phyloP scores from a whole-genome alignment of 2,888 invertebrate genomes.

The Ptilodon capucinus region DNA sequence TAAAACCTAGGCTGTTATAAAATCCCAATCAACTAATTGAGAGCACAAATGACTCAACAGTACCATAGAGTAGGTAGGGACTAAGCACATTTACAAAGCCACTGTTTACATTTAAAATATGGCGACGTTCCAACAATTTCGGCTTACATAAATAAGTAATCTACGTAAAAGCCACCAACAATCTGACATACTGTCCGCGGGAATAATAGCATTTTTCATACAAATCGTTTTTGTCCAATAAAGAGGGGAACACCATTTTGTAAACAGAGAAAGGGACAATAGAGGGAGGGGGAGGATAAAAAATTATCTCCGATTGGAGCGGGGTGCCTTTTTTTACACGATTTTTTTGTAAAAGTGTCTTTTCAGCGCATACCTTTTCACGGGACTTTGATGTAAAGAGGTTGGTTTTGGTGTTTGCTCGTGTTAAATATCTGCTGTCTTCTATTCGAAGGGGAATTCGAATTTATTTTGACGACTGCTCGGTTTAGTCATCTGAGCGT shows the following conservation, averaged over 20 bases:
- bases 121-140: background rate
- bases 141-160: slow-evolving; percentile 45
- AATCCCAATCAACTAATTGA: background rate
- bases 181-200: slow-evolving; percentile 63
- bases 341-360: slow-evolving; percentile 5
- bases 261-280: slow-evolving; percentile 30
- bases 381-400: background rate
- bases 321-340: slow-evolving; percentile 25
- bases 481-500: too few relatives aligned
- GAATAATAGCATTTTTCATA: slow-evolving; percentile 64
- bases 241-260: slow-evolving; percentile 39
- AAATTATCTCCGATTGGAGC: slow-evolving; percentile 34
- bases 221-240: slow-evolving; percentile 57
- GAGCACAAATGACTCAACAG: background rate
- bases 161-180: slow-evolving; percentile 49
- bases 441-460: too few relatives aligned
- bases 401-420: background rate
- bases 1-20: background rate
- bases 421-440: background rate
- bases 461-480: too few relatives aligned
- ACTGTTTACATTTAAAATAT: background rate
- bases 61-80: background rate
- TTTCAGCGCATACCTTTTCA: background rate
- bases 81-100: background rate
- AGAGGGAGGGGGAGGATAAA: slow-evolving; percentile 24